Evolutionary conservation across 2,113 vertebrate genomes (phyloP), one percentile per base, ranked within the genome.

Genomic region (Colius striatus): DNA sequence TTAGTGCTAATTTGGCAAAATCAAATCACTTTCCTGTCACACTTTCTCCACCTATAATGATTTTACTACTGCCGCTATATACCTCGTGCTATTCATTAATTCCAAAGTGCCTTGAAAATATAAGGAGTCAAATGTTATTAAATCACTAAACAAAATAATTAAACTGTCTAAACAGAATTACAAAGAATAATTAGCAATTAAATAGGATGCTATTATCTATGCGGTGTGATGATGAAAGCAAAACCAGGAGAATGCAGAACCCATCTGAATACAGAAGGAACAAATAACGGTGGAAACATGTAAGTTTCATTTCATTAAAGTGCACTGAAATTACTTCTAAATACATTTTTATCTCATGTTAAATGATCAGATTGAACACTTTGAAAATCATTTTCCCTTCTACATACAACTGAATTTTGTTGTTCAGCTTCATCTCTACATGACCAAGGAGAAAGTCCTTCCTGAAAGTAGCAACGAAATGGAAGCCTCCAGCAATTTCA

Each of bases 91-190:
- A 66, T 62, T 90, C 58, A 66, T 92, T 95, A 92, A 83, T 84
- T 95, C n/a, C 83, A 45, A 87, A 79, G 67, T 87, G 70, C 54
- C 77, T 94, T 85, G 72, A 83, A 95, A 95, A 90, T 89, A 66
- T 47, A 80, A 93, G 63, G 25, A 92, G 48, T 88, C 76, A 87
- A 85, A 79, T 89, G 57, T 85, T 95, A 92, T 94, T 95, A 96
- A 96, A 94, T 93, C 83, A 87, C 84, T 93, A 94, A 96, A 92
- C 57, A 94, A 97, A 97, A 96, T 91, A 96, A 95, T 96, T 95
- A 74, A 94, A 87, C n/a, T 84, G 36, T 76, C 83, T 96, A 94
- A 96, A 97, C 78, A 96, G 79, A 92, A 90, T 94, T 94, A 71
- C 71, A 95, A 95, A 90, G 77, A 97, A 91, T 92, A 96, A 96